Conservation (phyloP, 2,113 vertebrate species). For the Tichodroma muraria region DNA sequence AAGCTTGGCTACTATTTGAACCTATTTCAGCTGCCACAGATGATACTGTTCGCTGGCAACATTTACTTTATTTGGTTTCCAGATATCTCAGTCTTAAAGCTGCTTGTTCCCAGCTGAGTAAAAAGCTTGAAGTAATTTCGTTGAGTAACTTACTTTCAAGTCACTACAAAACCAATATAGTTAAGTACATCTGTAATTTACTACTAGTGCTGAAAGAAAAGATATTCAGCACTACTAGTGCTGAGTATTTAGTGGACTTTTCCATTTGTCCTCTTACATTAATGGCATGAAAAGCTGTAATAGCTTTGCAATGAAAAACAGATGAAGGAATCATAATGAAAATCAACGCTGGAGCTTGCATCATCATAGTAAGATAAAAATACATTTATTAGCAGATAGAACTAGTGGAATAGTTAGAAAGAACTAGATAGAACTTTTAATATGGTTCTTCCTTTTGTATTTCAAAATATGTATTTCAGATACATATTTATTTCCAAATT, state of each 20-base stretch:
- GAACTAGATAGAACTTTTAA: too few species aligned
- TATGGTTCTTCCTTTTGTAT: neutral
- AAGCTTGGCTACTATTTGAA: neutral
- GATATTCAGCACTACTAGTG: too few species aligned
- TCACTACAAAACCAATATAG: neutral
- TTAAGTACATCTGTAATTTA: neutral
- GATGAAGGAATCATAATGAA: neutral
- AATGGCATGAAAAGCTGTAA: neutral
- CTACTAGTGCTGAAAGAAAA: neutral
- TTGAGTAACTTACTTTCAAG: neutral
- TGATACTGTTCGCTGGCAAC: neutral
- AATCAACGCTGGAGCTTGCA: neutral
- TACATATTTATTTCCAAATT: neutral
- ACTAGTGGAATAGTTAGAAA: neutral
- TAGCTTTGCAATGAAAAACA: neutral
- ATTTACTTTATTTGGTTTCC: neutral
- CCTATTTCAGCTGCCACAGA: neutral
- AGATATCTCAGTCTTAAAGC: fast-evolving
- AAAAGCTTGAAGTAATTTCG: neutral
- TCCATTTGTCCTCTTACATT: neutral
- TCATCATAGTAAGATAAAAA: neutral
- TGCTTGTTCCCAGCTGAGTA: neutral
- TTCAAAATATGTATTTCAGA: neutral
- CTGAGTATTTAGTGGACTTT: neutral
- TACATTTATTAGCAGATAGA: neutral